Evolutionary conservation across 1,140 invertebrate genomes (phyloP).

Genomic region (Rhopalosiphum padi): DNA sequence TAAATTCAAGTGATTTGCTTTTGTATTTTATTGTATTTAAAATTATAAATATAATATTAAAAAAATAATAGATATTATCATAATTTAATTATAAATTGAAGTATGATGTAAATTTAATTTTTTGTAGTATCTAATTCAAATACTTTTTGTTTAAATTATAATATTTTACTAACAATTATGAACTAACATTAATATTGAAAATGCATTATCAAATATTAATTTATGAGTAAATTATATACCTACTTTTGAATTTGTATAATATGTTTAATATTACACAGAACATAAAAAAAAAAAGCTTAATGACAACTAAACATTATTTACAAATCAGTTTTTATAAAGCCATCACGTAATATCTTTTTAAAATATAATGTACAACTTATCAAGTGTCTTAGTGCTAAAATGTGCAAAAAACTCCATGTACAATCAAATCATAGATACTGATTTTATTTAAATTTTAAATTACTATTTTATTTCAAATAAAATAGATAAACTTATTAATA

Average conservation of each 20-base stretch:
- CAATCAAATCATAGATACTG: neutral
- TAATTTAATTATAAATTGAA: neutral
- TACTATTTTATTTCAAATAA: neutral
- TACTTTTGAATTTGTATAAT: neutral
- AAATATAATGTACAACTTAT: neutral
- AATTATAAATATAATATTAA: neutral
- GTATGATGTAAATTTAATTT: neutral
- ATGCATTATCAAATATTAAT: neutral
- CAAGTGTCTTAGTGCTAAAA: neutral
- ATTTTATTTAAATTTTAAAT: neutral
- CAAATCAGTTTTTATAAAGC: neutral
- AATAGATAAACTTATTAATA: neutral
- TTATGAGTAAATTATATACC: neutral
- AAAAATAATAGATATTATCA: too few relatives aligned
- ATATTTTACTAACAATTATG: neutral
- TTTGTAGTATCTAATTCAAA: neutral
- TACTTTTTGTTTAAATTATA: neutral
- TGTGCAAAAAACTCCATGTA: neutral
- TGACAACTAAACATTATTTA: neutral
- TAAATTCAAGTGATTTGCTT: neutral
- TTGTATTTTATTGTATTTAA: neutral
- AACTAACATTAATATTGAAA: neutral
- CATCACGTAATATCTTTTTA: neutral
- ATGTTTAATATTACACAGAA: neutral
- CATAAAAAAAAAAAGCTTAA: neutral